Evolutionary conservation across 2,888 invertebrate species (phyloP), one percentile per base, ranked within the genome.

Genomic region (Miltochrista miniata): DNA sequence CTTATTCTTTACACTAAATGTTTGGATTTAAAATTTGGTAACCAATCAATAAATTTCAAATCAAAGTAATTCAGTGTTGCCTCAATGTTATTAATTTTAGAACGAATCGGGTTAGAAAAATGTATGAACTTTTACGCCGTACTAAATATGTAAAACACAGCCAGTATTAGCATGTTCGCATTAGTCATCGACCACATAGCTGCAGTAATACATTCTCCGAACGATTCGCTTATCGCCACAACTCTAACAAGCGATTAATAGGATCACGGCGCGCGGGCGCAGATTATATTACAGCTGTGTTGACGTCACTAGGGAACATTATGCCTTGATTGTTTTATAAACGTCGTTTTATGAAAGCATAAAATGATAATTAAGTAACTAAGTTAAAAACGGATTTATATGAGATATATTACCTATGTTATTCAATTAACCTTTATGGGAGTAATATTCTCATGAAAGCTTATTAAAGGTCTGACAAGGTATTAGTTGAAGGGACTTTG

Each of bases 261-360:
- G 36, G 14, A 10, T 14, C 15, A 36, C 5, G 9, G 37, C 18
- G 44, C 36, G 36, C 37, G 36, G 35, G 37, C 45, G 31, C 31
- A 8, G 11, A 11, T 8, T 31, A 15, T n/a, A 36, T 36, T 30
- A 36, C 43, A 11, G n/a, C 9, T n/a, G 43, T 5, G 14, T 18
- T 15, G 44, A 45, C 45, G 45, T 45, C 45, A 45, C 45, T 14
- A 30, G 24, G 29, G 44, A 45, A 30, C 36, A 35, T 29, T 30
- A 15, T 36, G 14, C 44, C 13, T 11, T 30, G 36, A 14, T 11
- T 35, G 10, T 12, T 38, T 45, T 45, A 14, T 37, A 24, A 11
- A 38, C 18, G 13, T 35, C 35, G 5, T 18, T 44, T 44, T 18
- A 44, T 44, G 24, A 12, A 24, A 34, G 15, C 33, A 18, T 34